Evolutionary conservation across 1,140 invertebrate genomes (phyloP), one percentile per base, ranked within the genome.

Genomic region (Alviniconcha marisindica): DNA sequence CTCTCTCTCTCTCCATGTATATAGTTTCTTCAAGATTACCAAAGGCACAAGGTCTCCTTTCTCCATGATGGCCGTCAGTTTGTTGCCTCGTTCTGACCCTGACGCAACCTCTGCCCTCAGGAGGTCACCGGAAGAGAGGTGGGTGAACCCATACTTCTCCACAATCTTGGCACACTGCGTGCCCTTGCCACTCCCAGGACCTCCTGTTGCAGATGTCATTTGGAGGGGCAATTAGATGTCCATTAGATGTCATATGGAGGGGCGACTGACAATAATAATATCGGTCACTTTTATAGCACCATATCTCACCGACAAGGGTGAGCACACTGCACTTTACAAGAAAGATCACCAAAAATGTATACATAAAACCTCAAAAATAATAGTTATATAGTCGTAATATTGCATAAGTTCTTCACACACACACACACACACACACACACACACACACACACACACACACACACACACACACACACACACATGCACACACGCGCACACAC

Each of bases 11-110:
- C n/a, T n/a, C n/a, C n/a, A n/a, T n/a, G n/a, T n/a, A n/a, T n/a
- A n/a, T n/a, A n/a, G n/a, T n/a, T n/a, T n/a, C n/a, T n/a, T n/a
- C n/a, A n/a, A n/a, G n/a, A n/a, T 89, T 87, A 94, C 94, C 84
- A 95, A 93, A 0, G 96, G 95, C 0, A 96, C 96, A 92, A 97
- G 94, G 90, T 97, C 96, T 7, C 97, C 97, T n/a, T 95, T 95
- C 63, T 95, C 94, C 84, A 98, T 95, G 24, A 96, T 95, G 33
- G 96, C 95, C 38, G 95, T 92, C 91, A 89, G 95, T 93, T 85
- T 94, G 92, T 71, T 94, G 24, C 92, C 93, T 81, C 90, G 84
- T 36, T 86, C 89, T 56, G 93, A 93, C 2, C 93, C 93, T 31
- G 92, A 93, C 31, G 91, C 88, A 0, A 94, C 93, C 83, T 94